Evolutionary conservation across 1,140 invertebrate genomes (phyloP).

Genomic region (Zaprionus nigranus): DNA sequence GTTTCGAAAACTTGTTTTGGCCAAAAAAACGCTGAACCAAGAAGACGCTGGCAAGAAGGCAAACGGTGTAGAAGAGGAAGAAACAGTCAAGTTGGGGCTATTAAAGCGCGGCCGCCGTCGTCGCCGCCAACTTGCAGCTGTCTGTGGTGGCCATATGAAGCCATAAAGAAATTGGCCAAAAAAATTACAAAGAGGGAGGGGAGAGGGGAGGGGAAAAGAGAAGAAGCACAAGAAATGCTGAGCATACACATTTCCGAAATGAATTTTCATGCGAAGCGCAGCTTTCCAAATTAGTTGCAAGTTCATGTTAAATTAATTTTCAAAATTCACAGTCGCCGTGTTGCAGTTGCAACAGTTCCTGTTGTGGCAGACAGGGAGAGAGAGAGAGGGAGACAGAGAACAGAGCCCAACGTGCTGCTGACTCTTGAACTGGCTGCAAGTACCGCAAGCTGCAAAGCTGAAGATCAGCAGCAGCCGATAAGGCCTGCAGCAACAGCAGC

Average conservation of each 20-base stretch:
- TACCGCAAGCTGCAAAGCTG: conserved; percentile 68
- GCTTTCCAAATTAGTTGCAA: conserved; percentile 75
- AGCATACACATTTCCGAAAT: conserved; percentile 35
- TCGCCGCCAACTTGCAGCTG: conserved; percentile 73
- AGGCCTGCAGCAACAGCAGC: conserved; percentile 39
- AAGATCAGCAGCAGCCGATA: conserved; percentile 63
- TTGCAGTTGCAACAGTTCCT: conserved; percentile 31
- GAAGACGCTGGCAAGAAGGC: conserved; percentile 15
- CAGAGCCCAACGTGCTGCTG: conserved; percentile 43
- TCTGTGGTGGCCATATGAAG: conserved; percentile 71
- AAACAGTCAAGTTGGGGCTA: conserved; percentile 66
- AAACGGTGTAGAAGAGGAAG: conserved; percentile 6
- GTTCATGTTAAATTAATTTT: conserved; percentile 76
- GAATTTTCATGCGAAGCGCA: conserved; percentile 59
- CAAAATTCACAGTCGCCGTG: conserved; percentile 38
- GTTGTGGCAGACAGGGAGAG: conserved; percentile 31
- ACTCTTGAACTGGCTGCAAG: conserved; percentile 74
- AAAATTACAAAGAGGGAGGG: conserved; percentile 13
- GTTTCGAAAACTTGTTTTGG: conserved; percentile 71
- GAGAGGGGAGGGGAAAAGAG: not conserved
- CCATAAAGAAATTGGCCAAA: conserved; percentile 73
- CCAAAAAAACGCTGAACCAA: conserved; percentile 55
- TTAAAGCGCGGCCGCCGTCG: conserved; percentile 63
- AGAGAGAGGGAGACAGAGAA: not conserved
- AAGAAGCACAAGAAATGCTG: conserved; percentile 15